These are phyloP conservation scores for Sclerodermus sp. DNA, from an alignment of 2,888 invertebrate genomes.

Conservation along the genomic window DNA sequence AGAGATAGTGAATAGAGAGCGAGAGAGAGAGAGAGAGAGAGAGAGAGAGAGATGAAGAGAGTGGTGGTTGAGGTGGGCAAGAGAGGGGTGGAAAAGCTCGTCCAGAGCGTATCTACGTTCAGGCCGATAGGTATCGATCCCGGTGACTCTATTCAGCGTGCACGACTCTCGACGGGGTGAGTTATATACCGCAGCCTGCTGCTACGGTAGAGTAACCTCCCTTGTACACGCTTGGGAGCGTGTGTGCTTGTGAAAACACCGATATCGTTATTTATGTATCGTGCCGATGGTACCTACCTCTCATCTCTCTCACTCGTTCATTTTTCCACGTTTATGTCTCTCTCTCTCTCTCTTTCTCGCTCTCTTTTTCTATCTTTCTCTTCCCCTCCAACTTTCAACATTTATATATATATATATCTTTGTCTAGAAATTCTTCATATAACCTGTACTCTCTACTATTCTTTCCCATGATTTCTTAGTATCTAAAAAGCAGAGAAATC, in stretches of 20 bases:
- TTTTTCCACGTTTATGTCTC: neutral
- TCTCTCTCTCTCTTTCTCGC: neutral
- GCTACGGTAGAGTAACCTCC: slow-evolving; percentile 43
- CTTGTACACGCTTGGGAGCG: slow-evolving; percentile 38
- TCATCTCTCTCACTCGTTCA: neutral
- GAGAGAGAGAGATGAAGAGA: neutral
- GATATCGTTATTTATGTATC: slow-evolving; percentile 56
- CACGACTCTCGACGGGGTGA: slow-evolving; percentile 46
- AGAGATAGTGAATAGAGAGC: neutral
- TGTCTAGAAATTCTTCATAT: too few relatives aligned
- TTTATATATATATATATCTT: too few relatives aligned
- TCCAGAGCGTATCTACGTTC: slow-evolving; percentile 36
- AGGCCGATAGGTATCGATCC: slow-evolving; percentile 48
- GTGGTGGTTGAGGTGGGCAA: neutral
- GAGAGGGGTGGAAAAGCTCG: slow-evolving; percentile 22
- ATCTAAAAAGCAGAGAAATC: too few relatives aligned
- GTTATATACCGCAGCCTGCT: slow-evolving; percentile 34
- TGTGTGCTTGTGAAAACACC: slow-evolving; percentile 50
- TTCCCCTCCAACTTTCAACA: too few relatives aligned
- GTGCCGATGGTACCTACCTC: slow-evolving; percentile 24
- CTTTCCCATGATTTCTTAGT: too few relatives aligned
- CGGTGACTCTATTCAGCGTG: slow-evolving; percentile 44
- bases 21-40: slow-evolving; percentile 2
- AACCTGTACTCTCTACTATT: too few relatives aligned
- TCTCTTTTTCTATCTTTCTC: neutral